Percentiles rank a stretch among this genome's conserved stretches.
Evolutionary conservation across 1,140 invertebrate genomes (phyloP).

Genomic region (Cherax destructor): DNA sequence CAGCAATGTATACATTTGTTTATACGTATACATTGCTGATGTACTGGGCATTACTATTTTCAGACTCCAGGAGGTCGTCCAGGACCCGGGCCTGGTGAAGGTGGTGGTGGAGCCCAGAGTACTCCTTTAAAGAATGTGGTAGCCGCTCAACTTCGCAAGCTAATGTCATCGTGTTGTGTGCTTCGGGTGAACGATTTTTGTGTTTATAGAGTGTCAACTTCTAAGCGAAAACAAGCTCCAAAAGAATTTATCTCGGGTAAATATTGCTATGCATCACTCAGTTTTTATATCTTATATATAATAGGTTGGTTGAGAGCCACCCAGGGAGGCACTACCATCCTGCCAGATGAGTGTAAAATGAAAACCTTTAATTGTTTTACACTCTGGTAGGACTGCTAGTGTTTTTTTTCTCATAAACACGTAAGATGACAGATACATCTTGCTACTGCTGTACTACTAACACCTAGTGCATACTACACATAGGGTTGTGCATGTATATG

Average conservation of each 20-base stretch:
- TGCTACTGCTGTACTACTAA: too few species aligned
- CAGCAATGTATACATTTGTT: too few species aligned
- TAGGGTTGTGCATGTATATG: too few species aligned
- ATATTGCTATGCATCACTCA: slow-evolving; percentile 53
- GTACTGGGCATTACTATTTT: not conserved
- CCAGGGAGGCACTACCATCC: too few species aligned
- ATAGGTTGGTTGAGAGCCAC: slow-evolving; percentile 13
- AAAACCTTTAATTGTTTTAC: too few species aligned
- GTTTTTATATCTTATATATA: too few species aligned
- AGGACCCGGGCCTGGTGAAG: not conserved
- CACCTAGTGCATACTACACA: too few species aligned
- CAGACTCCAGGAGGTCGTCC: not conserved
- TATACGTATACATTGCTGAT: too few species aligned
- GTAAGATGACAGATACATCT: slow-evolving; percentile 46
- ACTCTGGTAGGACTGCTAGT: too few species aligned
- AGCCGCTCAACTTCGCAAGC: slow-evolving; percentile 84
- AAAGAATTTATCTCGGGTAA: slow-evolving; percentile 89
- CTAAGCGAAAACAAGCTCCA: slow-evolving; percentile 81
- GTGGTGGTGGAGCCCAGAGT: slow-evolving; percentile 8
- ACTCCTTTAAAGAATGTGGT: slow-evolving; percentile 65
- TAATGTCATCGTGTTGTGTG: slow-evolving; percentile 94
- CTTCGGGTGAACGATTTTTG: slow-evolving; percentile 92
- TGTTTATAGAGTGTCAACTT: slow-evolving; percentile 88
- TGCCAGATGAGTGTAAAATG: too few species aligned
- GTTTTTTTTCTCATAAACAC: slow-evolving; percentile 58